phyloP scores from a whole-genome alignment of 2,797 vertebrate genomes.

The Sebastes nivosus region DNA sequence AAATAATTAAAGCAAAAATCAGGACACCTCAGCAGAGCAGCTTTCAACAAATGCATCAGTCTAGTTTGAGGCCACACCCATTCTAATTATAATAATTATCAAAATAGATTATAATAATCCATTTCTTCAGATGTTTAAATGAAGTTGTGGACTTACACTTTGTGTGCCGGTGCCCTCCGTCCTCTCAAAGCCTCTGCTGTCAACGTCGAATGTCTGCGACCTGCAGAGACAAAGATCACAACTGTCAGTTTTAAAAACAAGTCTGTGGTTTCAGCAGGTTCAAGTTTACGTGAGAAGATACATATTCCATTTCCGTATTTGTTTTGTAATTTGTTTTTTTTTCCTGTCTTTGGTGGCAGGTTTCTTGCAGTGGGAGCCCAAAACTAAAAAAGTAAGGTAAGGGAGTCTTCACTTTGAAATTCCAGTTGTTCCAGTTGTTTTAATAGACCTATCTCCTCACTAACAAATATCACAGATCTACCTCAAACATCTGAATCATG shows the following conservation, averaged over 20 bases:
- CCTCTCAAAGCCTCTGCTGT: slow-evolving; percentile 52
- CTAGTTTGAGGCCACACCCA: neutral
- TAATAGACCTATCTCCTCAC: neutral
- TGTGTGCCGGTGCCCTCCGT: slow-evolving; percentile 67
- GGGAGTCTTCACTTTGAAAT: neutral
- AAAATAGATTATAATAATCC: too few species aligned
- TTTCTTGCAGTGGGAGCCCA: too few species aligned
- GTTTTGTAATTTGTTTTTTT: neutral
- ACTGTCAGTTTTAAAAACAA: neutral
- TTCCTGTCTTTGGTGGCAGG: neutral
- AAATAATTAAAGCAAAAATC: neutral
- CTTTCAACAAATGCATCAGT: neutral
- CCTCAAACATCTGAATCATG: slow-evolving; percentile 47
- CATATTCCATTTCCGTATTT: neutral
- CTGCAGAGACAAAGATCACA: slow-evolving; percentile 60
- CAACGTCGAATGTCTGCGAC: slow-evolving; percentile 81
- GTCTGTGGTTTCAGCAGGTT: neutral
- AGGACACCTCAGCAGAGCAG: neutral
- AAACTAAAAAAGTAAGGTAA: neutral
- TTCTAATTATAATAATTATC: neutral
- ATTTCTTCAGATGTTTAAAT: neutral
- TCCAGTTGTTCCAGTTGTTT: neutral
- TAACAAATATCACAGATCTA: neutral
- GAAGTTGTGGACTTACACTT: slow-evolving; percentile 71
- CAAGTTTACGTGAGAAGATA: neutral